Evolutionary conservation across 2,113 vertebrate genomes (phyloP), one percentile per base, ranked within the genome.

Genomic region (Thymallus thymallus): DNA sequence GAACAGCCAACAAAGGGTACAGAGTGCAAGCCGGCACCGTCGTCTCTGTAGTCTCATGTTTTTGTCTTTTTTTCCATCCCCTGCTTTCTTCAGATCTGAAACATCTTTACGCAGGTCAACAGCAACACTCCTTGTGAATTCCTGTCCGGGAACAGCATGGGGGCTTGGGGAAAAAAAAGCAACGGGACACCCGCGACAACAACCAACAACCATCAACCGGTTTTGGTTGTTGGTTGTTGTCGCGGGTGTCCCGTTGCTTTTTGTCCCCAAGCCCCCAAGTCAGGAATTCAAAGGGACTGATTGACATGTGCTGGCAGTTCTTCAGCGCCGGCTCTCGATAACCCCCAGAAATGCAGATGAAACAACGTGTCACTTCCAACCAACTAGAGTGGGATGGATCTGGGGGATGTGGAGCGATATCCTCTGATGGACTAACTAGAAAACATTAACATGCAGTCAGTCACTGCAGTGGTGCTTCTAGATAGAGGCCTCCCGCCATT

Each of bases 401-500:
- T 22, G 56, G 56, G 4, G 35, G 35, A 10, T 22, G n/a, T 22
- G 46, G 7, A 26, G 22, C 30, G 18, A 14, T 20, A 26, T 35
- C 46, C 64, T 35, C 30, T 63, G 24, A 63, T 24, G 24, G 16
- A 20, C 7, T 55, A 56, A 41, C 24, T 67, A 22, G 29, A 51
- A n/a, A 13, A 3, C 55, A 75, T 79, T 68, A 71, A 45, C 68
- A 77, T 61, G 7, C 51, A 41, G 64, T 20, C 64, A 66, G 29
- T 65, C 22, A 46, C 22, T 55, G 56, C n/a, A 13, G 73, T n/a
- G 35, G 35, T 12, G 35, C 35, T 41, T 41, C 35, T 41, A 66
- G 65, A 68, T 51, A 51, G 14, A 51, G 16, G 58, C 58, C 68
- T 62, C 6, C 1, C 23, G 7, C 72, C 80, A 87, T 89, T 84